Percentiles rank a stretch among this genome's conserved stretches.
These are phyloP conservation scores for Agrochola litura DNA, from an alignment of 2,888 invertebrate genomes.

Conservation along the genomic window DNA sequence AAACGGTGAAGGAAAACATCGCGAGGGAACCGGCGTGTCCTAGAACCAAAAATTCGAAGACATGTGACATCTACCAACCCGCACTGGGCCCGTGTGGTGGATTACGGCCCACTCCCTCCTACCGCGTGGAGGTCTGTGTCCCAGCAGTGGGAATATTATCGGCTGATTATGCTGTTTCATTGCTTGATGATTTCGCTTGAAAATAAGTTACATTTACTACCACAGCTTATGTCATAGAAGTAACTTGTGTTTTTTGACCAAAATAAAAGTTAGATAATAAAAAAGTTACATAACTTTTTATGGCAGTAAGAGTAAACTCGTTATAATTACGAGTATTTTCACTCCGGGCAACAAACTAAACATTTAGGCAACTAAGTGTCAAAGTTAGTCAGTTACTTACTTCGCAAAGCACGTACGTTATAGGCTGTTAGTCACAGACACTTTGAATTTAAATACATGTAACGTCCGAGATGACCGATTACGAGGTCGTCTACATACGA, in stretches of 20 bases:
- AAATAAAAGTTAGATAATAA: slow-evolving; percentile 44
- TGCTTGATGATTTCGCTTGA: too few species aligned
- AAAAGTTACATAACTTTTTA: slow-evolving; percentile 36
- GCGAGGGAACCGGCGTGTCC: too few species aligned
- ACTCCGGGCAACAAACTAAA: slow-evolving; percentile 19
- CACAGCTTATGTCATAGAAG: not conserved
- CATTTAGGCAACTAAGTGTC: slow-evolving; percentile 65
- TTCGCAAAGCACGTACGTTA: slow-evolving; percentile 73
- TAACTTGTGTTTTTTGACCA: not conserved
- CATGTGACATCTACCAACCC: too few species aligned
- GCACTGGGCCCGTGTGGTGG: too few species aligned
- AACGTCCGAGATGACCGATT: slow-evolving; percentile 87
- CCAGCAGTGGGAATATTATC: too few species aligned
- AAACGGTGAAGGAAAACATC: too few species aligned
- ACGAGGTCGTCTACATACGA: slow-evolving; percentile 80
- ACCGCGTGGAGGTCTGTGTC: too few species aligned
- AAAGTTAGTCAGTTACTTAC: slow-evolving; percentile 64
- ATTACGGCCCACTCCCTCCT: too few species aligned
- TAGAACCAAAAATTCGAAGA: too few species aligned
- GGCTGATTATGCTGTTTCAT: too few species aligned
- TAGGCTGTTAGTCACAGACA: slow-evolving; percentile 80
- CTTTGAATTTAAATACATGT: slow-evolving; percentile 85
- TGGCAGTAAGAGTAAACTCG: slow-evolving; percentile 18
- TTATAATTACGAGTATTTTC: slow-evolving; percentile 40
- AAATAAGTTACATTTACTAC: not conserved